Conservation (phyloP, 1,140 invertebrate species). For the Batillaria attramentaria region DNA sequence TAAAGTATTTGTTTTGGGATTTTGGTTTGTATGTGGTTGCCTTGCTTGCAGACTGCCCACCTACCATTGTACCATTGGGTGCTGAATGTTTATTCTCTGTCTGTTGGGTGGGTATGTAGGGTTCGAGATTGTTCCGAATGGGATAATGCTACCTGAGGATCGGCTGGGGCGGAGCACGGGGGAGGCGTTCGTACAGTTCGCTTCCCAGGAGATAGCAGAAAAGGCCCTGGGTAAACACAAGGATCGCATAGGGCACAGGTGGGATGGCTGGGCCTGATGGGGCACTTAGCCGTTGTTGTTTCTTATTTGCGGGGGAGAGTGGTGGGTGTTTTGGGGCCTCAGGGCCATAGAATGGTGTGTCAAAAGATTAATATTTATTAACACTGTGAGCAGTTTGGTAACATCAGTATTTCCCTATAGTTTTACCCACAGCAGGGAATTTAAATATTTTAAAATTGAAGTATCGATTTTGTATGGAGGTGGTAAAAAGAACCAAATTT, state of each 20-base stretch:
- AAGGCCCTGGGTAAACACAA: constrained; percentile 97
- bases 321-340: constrained; percentile 23
- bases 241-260: constrained; percentile 99
- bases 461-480: too few relatives aligned
- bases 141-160: constrained; percentile 95
- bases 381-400: too few relatives aligned
- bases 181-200: constrained; percentile 98
- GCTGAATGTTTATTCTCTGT: constrained; percentile 23
- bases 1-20: constrained; percentile 18
- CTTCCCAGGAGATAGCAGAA: constrained; percentile 94
- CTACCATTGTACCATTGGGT: constrained; percentile 22
- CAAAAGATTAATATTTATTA: too few relatives aligned
- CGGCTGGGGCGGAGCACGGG: constrained; percentile 94
- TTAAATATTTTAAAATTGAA: too few relatives aligned
- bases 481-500: too few relatives aligned
- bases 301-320: constrained; percentile 24
- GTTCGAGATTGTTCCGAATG: constrained; percentile 96
- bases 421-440: too few relatives aligned
- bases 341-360: constrained; percentile 14
- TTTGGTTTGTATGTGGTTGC: constrained; percentile 29
- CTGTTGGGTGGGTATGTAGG: constrained; percentile 75
- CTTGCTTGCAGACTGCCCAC: constrained; percentile 30
- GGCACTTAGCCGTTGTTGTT: constrained; percentile 28
- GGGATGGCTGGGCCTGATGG: constrained; percentile 74
- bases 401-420: too few relatives aligned